Percentiles rank a stretch among this genome's conserved stretches.
Evolutionary conservation across 2,797 vertebrate genomes (phyloP).

Genomic region (Rhincodon typus): DNA sequence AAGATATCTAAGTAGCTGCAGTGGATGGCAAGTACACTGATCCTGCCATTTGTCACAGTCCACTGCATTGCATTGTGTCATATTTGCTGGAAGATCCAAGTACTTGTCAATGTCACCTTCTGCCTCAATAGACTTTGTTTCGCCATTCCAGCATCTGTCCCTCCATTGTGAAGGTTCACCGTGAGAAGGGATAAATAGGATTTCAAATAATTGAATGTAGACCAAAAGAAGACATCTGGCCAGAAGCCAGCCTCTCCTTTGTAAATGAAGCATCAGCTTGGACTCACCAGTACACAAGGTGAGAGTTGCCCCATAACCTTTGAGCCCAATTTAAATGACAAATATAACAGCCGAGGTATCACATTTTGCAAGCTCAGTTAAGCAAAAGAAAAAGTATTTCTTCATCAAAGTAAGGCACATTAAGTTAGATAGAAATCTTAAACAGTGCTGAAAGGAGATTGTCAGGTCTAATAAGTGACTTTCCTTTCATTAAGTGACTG

Average conservation of each 20-base stretch:
- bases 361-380: background rate
- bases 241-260: background rate
- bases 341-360: background rate
- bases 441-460: background rate
- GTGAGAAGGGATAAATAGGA: background rate
- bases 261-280: background rate
- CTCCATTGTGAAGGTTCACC: background rate
- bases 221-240: background rate
- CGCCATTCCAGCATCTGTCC: too few species aligned
- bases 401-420: background rate
- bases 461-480: background rate
- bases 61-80: background rate
- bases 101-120: background rate
- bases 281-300: background rate
- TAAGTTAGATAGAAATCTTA: background rate
- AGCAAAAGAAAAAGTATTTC: background rate
- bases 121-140: background rate
- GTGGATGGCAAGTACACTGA: background rate
- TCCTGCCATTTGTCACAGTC: background rate
- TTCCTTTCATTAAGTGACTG: background rate
- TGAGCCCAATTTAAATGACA: background rate
- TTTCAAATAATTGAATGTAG: background rate
- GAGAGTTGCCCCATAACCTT: background rate
- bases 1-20: background rate
- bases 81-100: background rate